Base-by-base conservation (phyloP, 2,888 invertebrate genomes). In the Stramonita haemastoma region DNA sequence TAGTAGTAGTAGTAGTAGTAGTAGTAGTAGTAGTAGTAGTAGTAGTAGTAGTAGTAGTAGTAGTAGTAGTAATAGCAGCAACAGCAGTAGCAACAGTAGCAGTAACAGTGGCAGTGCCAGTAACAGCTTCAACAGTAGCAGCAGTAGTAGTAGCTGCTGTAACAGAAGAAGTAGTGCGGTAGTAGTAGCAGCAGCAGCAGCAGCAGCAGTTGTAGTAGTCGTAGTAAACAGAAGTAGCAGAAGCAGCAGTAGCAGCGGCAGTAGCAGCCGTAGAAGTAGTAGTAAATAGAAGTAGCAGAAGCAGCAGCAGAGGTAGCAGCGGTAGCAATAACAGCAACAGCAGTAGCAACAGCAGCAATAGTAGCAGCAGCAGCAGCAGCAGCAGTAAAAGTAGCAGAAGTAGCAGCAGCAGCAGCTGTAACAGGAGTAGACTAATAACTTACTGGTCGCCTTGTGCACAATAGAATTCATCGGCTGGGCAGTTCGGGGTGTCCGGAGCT, bases 251-350 rank as follows among this genome's bases (percentile, higher is more conserved):
- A n/a, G n/a, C n/a, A n/a, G n/a, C n/a, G n/a, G n/a, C n/a, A n/a
- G n/a, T n/a, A n/a, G n/a, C n/a, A n/a, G n/a, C n/a, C n/a, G n/a
- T n/a, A n/a, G n/a, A n/a, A n/a, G n/a, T n/a, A 60, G 60, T 70
- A 13, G 4, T 13, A n/a, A n/a, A n/a, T n/a, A 22, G 29, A n/a
- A 70, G 36, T 60, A 19, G 22, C 32, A 26, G 66, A 26, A 34
- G 88, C 91, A 88, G 97, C 93, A 95, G 96, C 96, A 92, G 97
- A n/a, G n/a, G n/a, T 96, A 17, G 29, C 29, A 32, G 29, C 34
- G 2, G 4, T 83, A 32, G 29, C 5, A 29, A 83, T 83, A 32
- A 34, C 13, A 32, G 46, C 8, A 46, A 8, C 8, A 83, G 5
- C 32, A 83, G 11, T 5, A 19, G 60, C 2, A 60, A 15, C 13